These are phyloP conservation scores for Chlorodrepanis virens DNA, from an alignment of 2,113 vertebrate genomes.

Conservation along the genomic window DNA sequence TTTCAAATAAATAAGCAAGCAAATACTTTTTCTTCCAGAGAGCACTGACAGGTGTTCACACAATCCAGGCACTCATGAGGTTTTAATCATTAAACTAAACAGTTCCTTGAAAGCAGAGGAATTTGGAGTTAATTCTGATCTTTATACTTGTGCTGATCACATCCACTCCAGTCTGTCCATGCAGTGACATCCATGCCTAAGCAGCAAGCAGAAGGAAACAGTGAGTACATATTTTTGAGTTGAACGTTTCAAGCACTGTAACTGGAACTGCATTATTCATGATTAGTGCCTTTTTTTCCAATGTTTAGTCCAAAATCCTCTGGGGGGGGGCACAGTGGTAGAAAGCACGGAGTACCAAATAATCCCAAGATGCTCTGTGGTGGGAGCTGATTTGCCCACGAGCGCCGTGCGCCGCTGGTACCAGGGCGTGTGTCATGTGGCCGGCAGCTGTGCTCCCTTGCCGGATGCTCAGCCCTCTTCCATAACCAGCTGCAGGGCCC, in stretches of 20 bases:
- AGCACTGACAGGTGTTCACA: constrained; percentile 29
- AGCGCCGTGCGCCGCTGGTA: background rate
- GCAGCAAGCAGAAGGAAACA: background rate
- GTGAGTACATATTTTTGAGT: background rate
- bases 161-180: background rate
- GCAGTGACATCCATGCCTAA: background rate
- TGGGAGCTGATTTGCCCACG: background rate
- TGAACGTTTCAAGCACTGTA: background rate
- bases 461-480: background rate
- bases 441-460: background rate
- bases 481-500: background rate
- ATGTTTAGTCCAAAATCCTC: background rate
- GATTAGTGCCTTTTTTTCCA: background rate
- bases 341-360: background rate
- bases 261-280: background rate
- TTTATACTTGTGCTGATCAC: background rate
- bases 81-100: constrained; percentile 57
- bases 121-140: constrained; percentile 20
- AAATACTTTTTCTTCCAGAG: background rate
- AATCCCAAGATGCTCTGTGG: background rate
- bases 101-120: constrained; percentile 44
- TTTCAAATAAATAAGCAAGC: constrained; percentile 38
- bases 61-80: background rate
- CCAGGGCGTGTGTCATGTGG: background rate
- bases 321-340: background rate